Evolutionary conservation across 92 coral and sea anemone species (phyloP).

Genomic region (Bergia sp.): DNA sequence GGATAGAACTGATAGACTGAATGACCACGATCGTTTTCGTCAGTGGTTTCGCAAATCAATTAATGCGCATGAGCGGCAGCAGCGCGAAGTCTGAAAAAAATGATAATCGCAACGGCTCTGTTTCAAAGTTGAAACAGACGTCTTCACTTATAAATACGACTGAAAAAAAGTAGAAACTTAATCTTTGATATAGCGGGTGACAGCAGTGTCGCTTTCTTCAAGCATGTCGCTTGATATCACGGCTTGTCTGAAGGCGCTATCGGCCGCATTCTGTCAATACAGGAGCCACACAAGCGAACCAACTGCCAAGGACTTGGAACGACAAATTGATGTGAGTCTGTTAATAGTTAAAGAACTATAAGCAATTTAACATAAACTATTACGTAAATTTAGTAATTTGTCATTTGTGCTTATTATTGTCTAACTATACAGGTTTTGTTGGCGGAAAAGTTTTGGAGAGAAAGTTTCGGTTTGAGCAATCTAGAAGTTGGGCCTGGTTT

Average conservation of each 20-base stretch:
- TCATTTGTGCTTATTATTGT: too few species aligned
- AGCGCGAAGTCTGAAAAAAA: constrained; percentile 69
- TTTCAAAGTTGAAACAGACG: background rate
- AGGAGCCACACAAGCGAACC: constrained; percentile 85
- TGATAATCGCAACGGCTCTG: constrained; percentile 26
- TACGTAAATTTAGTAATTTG: background rate
- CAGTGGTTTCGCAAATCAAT: constrained; percentile 32
- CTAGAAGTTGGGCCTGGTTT: too few species aligned
- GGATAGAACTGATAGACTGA: too few species aligned
- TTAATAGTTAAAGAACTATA: too few species aligned
- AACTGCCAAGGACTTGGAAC: constrained; percentile 86
- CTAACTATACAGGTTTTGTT: too few species aligned
- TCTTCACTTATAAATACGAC: too few species aligned
- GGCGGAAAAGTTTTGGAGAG: background rate
- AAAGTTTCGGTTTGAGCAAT: background rate
- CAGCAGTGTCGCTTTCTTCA: background rate
- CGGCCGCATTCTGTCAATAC: constrained; percentile 92
- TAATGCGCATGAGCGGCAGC: constrained; percentile 47
- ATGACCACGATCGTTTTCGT: constrained; percentile 20
- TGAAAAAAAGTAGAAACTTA: background rate
- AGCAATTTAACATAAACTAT: too few species aligned
- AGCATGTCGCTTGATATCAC: constrained; percentile 92
- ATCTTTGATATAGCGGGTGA: background rate
- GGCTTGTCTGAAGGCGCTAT: constrained; percentile 94
- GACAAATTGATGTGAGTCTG: constrained; percentile 93